phyloP scores from a whole-genome alignment of 2,797 vertebrate species.

The Sebastes glaucus region DNA sequence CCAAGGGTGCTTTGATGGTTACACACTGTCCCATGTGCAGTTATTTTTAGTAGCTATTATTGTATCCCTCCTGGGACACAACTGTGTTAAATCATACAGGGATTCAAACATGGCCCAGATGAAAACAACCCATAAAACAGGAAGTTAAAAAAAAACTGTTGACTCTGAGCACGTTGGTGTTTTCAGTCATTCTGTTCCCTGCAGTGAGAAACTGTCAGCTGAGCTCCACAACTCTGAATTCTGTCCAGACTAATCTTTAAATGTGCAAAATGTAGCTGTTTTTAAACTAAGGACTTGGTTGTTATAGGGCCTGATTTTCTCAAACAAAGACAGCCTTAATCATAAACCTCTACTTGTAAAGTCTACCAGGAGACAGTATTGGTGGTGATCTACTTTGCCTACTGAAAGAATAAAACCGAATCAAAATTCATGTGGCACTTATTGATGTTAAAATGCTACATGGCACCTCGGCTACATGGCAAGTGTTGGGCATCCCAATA shows the following conservation, averaged over 20 bases:
- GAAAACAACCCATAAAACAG: slow-evolving; percentile 3
- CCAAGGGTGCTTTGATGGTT: neutral
- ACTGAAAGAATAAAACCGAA: neutral
- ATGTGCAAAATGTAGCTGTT: slow-evolving; percentile 19
- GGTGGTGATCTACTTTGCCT: neutral
- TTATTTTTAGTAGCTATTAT: slow-evolving; percentile 14
- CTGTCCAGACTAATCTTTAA: neutral
- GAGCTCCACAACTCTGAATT: neutral
- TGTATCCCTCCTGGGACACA: neutral
- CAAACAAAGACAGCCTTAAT: neutral
- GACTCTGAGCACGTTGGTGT: neutral
- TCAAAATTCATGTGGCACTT: neutral
- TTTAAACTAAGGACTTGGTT: neutral
- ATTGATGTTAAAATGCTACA: neutral
- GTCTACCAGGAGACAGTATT: neutral
- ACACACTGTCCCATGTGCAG: neutral
- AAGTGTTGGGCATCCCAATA: slow-evolving; percentile 1
- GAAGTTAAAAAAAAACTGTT: neutral
- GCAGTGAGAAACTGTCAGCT: neutral
- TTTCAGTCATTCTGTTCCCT: neutral
- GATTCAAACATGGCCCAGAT: slow-evolving; percentile 22
- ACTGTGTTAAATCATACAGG: slow-evolving; percentile 18
- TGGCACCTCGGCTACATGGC: neutral
- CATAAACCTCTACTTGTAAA: neutral
- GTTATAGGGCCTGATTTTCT: neutral